Evolutionary conservation across 2,113 vertebrate genomes (phyloP).

Genomic region (Rattus norvegicus): DNA sequence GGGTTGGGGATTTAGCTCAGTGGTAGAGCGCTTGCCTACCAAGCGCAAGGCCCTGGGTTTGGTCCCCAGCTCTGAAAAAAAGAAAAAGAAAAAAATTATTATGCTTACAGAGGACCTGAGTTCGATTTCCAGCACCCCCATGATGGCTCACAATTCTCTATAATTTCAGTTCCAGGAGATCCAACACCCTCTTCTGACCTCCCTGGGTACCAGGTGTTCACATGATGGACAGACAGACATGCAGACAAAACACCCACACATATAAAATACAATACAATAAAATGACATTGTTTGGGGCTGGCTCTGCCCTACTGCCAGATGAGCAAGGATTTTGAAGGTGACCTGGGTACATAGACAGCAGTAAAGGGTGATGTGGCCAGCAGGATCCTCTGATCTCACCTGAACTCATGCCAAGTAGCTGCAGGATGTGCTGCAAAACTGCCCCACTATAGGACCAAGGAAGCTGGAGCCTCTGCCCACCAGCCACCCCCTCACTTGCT

Average conservation of each 20-base stretch:
- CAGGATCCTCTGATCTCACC: background rate
- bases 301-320: background rate
- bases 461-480: background rate
- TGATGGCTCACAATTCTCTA: background rate
- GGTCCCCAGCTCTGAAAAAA: too few species aligned
- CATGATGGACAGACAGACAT: background rate
- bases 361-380: background rate
- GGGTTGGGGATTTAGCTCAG: too few species aligned
- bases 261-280: background rate
- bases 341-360: background rate
- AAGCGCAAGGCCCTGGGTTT: too few species aligned
- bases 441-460: accelerated
- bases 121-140: background rate
- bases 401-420: background rate
- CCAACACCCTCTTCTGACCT: background rate
- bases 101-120: background rate
- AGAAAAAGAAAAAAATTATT: too few species aligned
- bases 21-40: too few species aligned
- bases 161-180: background rate
- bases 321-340: background rate
- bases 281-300: background rate
- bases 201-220: background rate
- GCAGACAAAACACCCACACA: background rate
- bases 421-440: background rate
- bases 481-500: accelerated